Base-by-base conservation (phyloP, 2,113 vertebrate genomes). In the Haemorhous mexicanus region DNA sequence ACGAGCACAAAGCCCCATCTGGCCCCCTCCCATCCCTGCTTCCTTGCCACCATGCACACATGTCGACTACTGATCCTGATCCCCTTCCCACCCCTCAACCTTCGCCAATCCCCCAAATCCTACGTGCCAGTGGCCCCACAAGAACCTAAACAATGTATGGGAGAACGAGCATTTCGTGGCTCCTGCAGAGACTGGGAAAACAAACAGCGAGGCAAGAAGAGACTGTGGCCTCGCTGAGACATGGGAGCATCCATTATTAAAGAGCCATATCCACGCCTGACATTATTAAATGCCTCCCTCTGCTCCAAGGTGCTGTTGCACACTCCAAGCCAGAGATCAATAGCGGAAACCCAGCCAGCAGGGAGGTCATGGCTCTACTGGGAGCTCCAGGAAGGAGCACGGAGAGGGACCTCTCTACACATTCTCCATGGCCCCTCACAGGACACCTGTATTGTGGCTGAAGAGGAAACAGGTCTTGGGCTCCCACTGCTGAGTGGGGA, bases 201-300 rank as follows among this genome's bases (percentile, higher is more conserved):
- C 55, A 75, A 64, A 70, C 30, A 62, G 68, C 0, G 0, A 83
- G n/a, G 88, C 63, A 73, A 66, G 67, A 63, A 80, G 63, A 91
- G 58, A 32, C 20, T 1, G 1, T 56, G 80, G 80, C 84, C 83
- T 93, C n/a, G 7, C 59, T 6, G 9, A 96, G 64, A 78, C 72
- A 77, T 0, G 1, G 67, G 5, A 90, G 63, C 68, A 94, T 96
- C 76, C 90, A 96, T 96, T 97, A 96, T 96, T 96, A 77, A 96
- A 86, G 72, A 94, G 67, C 90, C 1, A 3, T 82, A 95, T 72
- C 64, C 87, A 95, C 0, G 27, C 56, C 79, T 86, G 86, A 76
- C 90, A 84, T 96, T 96, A 97, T 96, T 97, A 97, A 97, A 96
- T 96, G 92, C 94, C 90, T 95, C 67, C 55, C 73, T 80, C 63